Evolutionary conservation across 37 sponge, comb jelly and placozoan species (phyloP), one percentile per base, ranked within the genome.

Genomic region (Oscarella lobularis): DNA sequence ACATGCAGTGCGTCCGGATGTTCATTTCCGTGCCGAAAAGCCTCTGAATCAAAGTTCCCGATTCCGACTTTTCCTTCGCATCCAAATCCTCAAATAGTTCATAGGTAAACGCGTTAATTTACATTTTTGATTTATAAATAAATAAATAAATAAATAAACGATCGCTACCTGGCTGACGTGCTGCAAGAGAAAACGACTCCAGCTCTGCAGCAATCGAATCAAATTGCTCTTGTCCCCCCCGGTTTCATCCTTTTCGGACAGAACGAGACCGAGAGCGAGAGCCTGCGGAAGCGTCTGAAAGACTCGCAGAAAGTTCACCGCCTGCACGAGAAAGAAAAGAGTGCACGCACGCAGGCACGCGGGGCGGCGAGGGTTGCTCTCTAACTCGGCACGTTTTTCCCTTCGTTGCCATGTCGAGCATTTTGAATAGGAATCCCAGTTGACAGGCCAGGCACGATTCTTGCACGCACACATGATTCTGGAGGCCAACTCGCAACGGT

Each of bases 391-490:
- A n/a, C n/a, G n/a, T n/a, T n/a, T 78, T 85, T 66, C 74, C 76
- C 34, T 84, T 83, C 0, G 75, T 76, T 0, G 89, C 73, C 5
- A 73, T 72, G 70, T 89, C 87, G 73, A 94, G 60, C 81, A 87
- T 89, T 31, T 78, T 72, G 66, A 87, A 94, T 67, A 94, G 88
- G 30, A 94, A 83, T 40, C 85, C 85, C 3, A 94, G 84, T 70
- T 90, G 88, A 81, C 95, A 94, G 33, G 95, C 73, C 36, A 94
- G 79, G 66, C 95, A 94, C 40, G 83, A 79, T 48, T 87, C 86
- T 55, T 78, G 85, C 20, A 69, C 38, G 75, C 95, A 94, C 3
- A 83, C 60, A 76, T 94, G 95, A 35, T 77, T 84, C 68, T 78
- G 77, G 35, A 94, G 67, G 3, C 82, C 78, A 5, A 75, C 73